A percentile compares a stretch with the other conserved stretches of the same genome.
phyloP scores from a whole-genome alignment of 2,888 invertebrate genomes.

The Drosophila subsilvestris region DNA sequence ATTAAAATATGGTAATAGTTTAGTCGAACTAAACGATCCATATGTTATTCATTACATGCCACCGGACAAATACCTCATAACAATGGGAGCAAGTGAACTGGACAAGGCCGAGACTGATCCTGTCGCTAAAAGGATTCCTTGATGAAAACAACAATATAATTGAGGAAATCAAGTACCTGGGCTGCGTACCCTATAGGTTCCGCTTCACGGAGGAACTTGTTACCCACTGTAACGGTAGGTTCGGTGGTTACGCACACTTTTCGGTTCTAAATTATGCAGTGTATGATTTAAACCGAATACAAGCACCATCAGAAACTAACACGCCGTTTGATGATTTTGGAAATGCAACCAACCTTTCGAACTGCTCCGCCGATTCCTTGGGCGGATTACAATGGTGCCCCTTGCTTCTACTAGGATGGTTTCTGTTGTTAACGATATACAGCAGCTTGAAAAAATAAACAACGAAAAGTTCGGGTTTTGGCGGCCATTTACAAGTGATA shows the following conservation, averaged over 20 bases:
- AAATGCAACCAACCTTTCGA: not conserved
- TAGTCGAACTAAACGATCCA: not conserved
- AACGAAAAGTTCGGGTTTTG: too few relatives aligned
- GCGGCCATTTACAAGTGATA: not conserved
- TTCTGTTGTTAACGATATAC: too few relatives aligned
- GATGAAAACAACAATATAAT: not conserved
- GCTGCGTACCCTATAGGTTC: slow-evolving; percentile 12
- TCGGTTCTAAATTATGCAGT: not conserved
- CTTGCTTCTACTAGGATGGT: too few relatives aligned
- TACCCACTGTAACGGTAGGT: not conserved
- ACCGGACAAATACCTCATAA: not conserved
- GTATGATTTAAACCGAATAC: not conserved
- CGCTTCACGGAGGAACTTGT: slow-evolving; percentile 16
- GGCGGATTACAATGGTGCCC: not conserved
- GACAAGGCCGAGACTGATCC: not conserved
- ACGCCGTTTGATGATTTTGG: not conserved
- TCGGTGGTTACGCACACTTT: not conserved
- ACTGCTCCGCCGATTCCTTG: not conserved
- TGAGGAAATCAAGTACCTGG: not conserved
- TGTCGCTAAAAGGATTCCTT: not conserved
- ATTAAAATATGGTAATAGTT: not conserved
- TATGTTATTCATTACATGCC: not conserved
- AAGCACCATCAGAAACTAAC: not conserved
- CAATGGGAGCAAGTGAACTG: not conserved
- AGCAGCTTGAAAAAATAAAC: too few relatives aligned